These are phyloP conservation scores for Himalopsyche kuldschensis DNA, from an alignment of 2,888 invertebrate species.

Conservation along the genomic window DNA sequence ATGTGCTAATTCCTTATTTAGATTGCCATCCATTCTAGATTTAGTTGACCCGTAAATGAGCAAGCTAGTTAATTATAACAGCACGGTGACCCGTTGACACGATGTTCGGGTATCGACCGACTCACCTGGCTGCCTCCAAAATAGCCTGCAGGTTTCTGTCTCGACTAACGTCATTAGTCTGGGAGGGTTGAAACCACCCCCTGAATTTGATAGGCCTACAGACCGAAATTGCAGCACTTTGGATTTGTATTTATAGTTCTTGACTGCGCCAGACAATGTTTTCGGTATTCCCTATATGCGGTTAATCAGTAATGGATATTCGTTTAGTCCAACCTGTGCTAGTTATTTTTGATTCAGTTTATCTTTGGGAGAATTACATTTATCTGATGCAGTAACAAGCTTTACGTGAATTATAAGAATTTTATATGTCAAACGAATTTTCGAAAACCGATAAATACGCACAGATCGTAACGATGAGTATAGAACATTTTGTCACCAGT, in stretches of 20 bases:
- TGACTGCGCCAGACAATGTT: background rate
- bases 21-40: background rate
- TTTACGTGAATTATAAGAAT: too few species aligned
- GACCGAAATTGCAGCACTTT: background rate
- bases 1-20: background rate
- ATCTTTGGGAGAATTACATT: too few species aligned
- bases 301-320: background rate
- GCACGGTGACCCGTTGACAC: background rate
- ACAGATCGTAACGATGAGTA: too few species aligned
- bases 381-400: too few species aligned
- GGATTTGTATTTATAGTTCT: background rate
- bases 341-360: background rate
- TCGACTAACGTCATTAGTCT: background rate
- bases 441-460: too few species aligned
- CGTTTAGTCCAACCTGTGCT: background rate
- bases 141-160: background rate
- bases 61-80: background rate
- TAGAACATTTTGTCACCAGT: too few species aligned
- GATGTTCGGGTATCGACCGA: background rate
- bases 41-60: background rate
- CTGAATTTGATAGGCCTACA: background rate
- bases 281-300: background rate
- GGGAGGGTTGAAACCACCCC: background rate
- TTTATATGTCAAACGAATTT: too few species aligned
- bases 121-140: background rate